Base-by-base conservation (phyloP, 2,888 invertebrate species). In the Hemaris fuciformis region DNA sequence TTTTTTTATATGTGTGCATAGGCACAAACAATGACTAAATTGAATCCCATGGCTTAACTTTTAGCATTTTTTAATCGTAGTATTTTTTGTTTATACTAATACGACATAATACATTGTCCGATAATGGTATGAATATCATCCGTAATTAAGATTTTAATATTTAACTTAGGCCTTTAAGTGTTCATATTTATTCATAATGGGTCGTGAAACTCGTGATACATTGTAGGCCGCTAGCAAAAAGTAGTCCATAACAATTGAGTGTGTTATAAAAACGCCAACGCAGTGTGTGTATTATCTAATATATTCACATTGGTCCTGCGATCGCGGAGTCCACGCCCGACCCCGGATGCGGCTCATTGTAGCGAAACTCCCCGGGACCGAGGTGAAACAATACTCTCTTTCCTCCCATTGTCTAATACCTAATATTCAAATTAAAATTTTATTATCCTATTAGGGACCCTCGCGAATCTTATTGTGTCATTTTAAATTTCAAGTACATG, bases 291-390 rank as follows among this genome's bases (percentile, higher is more conserved):
- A 53, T 53, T 53, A 53, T 64, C 72, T 76, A 79, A 79, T 80
- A 67, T 79, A 79, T 80, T 78, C 72, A 67, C 60, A 69, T 73
- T 71, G 73, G 78, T 74, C 70, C 68, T 63, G 65, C 71, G 62
- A 73, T 76, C 65, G 72, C 65, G 66, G 65, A 66, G 67, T 62
- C 80, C 79, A 76, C 82, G 76, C 73, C 81, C 80, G 81, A 79
- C 83, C 80, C 89, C 91, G 92, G 91, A 92, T 86, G 90, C 89
- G 76, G 80, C 77, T 87, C 91, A 91, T 91, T 90, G 89, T 91
- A 91, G 90, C 91, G 91, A 91, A 92, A 91, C 92, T 89, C 89
- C 90, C 89, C 85, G 87, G 77, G 80, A 76, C 80, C 78, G 75
- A 80, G 76, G 79, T 85, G 81, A 89, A 88, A 92, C 91, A 91